Percentiles rank a stretch among this genome's conserved stretches.
Conservation (phyloP, 2,797 vertebrate genomes). For the Serranus cabrilla region DNA sequence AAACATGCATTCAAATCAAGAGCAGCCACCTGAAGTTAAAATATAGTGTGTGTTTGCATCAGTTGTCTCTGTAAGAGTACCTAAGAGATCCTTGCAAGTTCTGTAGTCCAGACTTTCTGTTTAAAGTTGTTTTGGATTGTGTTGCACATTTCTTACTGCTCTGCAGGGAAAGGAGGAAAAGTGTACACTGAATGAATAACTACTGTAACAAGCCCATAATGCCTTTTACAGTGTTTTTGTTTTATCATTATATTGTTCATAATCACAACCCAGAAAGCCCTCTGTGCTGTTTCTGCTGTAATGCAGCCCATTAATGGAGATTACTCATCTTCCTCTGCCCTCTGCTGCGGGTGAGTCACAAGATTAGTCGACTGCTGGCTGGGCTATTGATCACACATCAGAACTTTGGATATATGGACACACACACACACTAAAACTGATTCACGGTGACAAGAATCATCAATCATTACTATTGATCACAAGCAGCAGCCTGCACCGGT, state of each 20-base stretch:
- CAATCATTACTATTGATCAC: conserved; percentile 77
- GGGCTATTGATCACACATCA: conserved; percentile 70
- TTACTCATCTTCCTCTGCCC: conserved; percentile 29
- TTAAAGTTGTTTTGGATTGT: conserved; percentile 11
- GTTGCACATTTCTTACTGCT: background rate
- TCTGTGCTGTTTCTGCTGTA: conserved; percentile 24
- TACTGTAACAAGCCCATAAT: background rate
- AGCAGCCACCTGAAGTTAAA: conserved; percentile 19
- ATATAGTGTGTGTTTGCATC: conserved; percentile 9
- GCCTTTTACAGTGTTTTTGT: conserved; percentile 13
- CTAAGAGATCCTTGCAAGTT: background rate
- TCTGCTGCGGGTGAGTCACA: conserved; percentile 45
- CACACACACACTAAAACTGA: conserved; percentile 55
- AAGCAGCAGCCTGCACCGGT: conserved; percentile 41
- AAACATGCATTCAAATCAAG: conserved; percentile 33
- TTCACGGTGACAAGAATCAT: conserved; percentile 68
- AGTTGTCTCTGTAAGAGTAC: background rate
- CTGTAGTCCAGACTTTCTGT: conserved; percentile 12
- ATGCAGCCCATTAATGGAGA: conserved; percentile 43
- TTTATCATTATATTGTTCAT: conserved; percentile 13
- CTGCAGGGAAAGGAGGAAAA: background rate
- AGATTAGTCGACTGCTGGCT: conserved; percentile 54
- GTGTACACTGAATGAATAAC: background rate
- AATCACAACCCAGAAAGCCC: conserved; percentile 18
- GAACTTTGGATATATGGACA: conserved; percentile 60